phyloP scores from a whole-genome alignment of 2,888 invertebrate genomes.

The Cantharis rustica region DNA sequence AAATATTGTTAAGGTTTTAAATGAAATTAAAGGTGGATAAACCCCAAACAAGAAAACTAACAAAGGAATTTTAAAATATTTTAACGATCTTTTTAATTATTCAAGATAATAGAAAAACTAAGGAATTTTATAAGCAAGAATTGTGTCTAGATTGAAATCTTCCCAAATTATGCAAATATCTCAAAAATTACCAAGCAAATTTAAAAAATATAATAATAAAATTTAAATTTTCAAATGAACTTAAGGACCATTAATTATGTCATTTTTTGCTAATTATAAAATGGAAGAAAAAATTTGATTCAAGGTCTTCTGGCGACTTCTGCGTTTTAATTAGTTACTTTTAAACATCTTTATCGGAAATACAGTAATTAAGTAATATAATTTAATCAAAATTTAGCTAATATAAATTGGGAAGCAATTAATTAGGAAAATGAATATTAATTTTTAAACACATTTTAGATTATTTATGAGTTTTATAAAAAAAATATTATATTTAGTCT shows the following conservation, averaged over 20 bases:
- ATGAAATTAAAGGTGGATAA: not conserved
- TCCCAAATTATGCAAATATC: not conserved
- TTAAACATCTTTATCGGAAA: not conserved
- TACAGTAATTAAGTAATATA: not conserved
- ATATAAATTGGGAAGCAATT: not conserved
- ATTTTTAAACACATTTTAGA: not conserved
- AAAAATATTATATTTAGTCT: not conserved
- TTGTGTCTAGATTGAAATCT: not conserved
- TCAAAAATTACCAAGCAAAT: not conserved
- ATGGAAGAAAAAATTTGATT: not conserved
- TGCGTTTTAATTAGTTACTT: not conserved
- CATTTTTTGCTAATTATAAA: not conserved
- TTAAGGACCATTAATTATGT: not conserved
- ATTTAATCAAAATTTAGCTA: not conserved
- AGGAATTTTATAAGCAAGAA: not conserved
- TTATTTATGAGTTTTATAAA: not conserved
- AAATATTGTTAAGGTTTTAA: not conserved
- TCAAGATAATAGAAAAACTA: not conserved
- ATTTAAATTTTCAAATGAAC: not conserved
- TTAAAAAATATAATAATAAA: not conserved
- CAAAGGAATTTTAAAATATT: not conserved
- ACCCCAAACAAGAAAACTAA: not conserved
- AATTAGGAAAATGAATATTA: not conserved
- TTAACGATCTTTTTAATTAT: not conserved
- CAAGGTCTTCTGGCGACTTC: not conserved